phyloP scores from a whole-genome alignment of 2,888 invertebrate species.

The Himalopsyche kuldschensis region DNA sequence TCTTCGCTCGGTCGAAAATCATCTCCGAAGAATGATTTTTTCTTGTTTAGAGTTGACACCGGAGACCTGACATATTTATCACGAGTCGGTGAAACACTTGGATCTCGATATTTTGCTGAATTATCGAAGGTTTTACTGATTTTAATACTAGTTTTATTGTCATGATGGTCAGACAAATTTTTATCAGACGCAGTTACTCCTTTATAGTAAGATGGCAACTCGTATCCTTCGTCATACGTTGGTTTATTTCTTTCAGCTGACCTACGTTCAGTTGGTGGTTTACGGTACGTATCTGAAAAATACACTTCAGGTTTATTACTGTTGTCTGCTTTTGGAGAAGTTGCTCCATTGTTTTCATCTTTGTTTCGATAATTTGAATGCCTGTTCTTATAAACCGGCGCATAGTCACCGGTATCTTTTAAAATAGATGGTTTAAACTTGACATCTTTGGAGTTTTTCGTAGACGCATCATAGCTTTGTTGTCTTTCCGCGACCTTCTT shows the following conservation, averaged over 20 bases:
- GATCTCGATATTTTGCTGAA: neutral
- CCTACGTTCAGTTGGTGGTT: neutral
- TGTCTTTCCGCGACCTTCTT: neutral
- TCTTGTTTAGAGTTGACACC: neutral
- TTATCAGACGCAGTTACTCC: neutral
- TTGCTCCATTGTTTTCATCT: neutral
- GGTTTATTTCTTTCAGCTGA: neutral
- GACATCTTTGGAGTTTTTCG: neutral
- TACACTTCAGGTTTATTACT: constrained; percentile 9
- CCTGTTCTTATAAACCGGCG: constrained; percentile 24
- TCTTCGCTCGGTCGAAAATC: neutral
- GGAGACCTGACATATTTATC: neutral
- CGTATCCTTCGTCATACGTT: neutral
- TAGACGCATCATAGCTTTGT: neutral
- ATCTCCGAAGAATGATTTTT: neutral
- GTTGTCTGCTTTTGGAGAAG: neutral
- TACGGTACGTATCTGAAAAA: constrained; percentile 4
- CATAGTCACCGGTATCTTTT: constrained; percentile 15
- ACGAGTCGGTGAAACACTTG: neutral
- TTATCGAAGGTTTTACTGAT: neutral
- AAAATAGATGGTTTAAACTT: neutral
- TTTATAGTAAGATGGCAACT: constrained; percentile 2
- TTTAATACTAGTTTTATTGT: neutral
- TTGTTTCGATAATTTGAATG: neutral
- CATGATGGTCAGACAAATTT: neutral